Base-by-base conservation (phyloP, 2,888 invertebrate species). In the Eulithis prunata region DNA sequence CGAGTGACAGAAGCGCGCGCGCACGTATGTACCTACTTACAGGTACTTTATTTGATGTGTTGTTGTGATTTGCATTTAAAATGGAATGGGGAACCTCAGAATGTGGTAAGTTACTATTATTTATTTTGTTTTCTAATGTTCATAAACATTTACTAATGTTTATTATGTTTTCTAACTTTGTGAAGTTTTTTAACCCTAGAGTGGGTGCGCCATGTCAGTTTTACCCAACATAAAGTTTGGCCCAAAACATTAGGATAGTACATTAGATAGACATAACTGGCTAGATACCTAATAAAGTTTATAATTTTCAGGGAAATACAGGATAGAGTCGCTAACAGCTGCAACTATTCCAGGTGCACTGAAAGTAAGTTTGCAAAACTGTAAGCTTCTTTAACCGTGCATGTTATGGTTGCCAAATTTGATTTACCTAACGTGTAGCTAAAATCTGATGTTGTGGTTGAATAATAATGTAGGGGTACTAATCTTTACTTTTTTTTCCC, bases 291-390 rank as follows among this genome's bases (percentile, higher is more conserved):
- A 8, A 41, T 38, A 12, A 13, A 28, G 11, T 53, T 64, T 75
- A n/a, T 56, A 59, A 65, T 46, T 87, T 89, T 47, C 82, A 95
- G 95, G 94, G 49, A 90, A 91, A 76, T 94, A 95, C 77, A 94
- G 93, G 76, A 93, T 95, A 75, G 93, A 94, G 73, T 94, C 93
- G 43, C 74, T 96, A 69, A 93, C 95, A 28, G 81, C 92, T 57
- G 89, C 91, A 41, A 94, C 94, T 4, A 82, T 96, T 66, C 89
- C 94, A 36, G 94, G 94, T 63, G 94, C 95, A 49, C 83, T 96
- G 61, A 81, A 94, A 78, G 94, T 95, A 77, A 94, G 92, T 89
- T 75, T 47, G 62, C 21, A 65, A 56, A 38, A 36, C 10, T 45
- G 11, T 13, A 13, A 55, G 46, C 41, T 41, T 45, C 38, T 21